Conservation (phyloP, 2,888 invertebrate species). For the Leptopilina syphax region DNA sequence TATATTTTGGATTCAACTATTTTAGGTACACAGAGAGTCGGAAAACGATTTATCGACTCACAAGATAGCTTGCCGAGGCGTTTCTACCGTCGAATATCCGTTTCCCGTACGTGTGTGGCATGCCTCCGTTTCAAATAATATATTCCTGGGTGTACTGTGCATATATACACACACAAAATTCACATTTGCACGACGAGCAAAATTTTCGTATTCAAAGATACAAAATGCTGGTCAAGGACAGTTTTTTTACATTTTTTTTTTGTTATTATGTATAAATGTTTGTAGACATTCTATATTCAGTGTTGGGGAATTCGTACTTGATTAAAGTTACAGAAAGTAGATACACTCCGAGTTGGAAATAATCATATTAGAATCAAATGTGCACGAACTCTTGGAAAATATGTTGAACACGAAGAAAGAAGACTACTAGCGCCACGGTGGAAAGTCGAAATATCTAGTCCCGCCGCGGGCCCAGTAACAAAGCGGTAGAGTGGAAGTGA, state of each 20-base stretch:
- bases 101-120: constrained; percentile 35
- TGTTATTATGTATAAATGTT: not conserved
- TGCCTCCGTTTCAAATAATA: constrained; percentile 37
- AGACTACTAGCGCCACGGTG: no score
- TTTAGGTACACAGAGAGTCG: constrained; percentile 21
- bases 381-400: no score
- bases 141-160: constrained; percentile 4
- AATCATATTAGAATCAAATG: no score
- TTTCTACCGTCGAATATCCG: constrained; percentile 36
- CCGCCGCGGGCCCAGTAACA: not conserved
- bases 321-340: no score
- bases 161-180: not conserved
- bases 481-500: not conserved
- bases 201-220: not conserved
- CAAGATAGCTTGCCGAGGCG: constrained; percentile 37
- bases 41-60: constrained; percentile 40
- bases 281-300: no score
- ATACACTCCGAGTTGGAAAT: no score
- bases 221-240: not conserved
- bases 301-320: no score
- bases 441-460: no score
- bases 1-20: constrained; percentile 17
- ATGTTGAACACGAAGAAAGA: no score
- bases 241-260: not conserved
- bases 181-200: not conserved